Evolutionary conservation across 2,888 invertebrate species (phyloP).

Genomic region (Drosophila stalkeri): DNA sequence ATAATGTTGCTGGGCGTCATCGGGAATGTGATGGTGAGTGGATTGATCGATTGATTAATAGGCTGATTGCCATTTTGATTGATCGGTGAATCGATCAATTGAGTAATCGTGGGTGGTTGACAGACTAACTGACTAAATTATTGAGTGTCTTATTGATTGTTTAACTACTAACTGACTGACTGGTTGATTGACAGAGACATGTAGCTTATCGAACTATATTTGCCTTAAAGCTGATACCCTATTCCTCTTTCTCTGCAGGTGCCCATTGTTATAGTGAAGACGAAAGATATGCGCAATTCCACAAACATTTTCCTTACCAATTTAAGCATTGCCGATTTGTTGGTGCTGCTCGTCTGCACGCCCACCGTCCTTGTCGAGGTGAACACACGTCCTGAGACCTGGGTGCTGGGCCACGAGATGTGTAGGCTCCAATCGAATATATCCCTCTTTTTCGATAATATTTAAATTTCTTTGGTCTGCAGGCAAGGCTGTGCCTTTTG

Average conservation of each 20-base stretch:
- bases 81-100: not conserved
- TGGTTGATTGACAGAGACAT: not conserved
- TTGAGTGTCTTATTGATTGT: not conserved
- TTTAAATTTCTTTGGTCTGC: not conserved
- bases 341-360: conserved; percentile 95
- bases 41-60: not conserved
- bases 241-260: conserved; percentile 83
- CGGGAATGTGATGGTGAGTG: conserved; percentile 93
- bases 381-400: conserved; percentile 95
- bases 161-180: not conserved
- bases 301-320: conserved; percentile 98
- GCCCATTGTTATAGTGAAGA: conserved; percentile 95
- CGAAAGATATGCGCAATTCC: conserved; percentile 97
- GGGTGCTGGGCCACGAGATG: conserved; percentile 96
- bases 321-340: conserved; percentile 95
- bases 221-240: not conserved
- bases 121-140: not conserved
- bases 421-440: conserved; percentile 89
- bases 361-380: conserved; percentile 97
- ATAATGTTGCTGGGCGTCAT: conserved; percentile 96
- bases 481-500: conserved; percentile 97
- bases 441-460: not conserved
- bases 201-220: not conserved
- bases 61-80: not conserved
- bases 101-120: not conserved